Percentiles rank a stretch among this genome's conserved stretches.
phyloP scores from a whole-genome alignment of 2,888 invertebrate species.

The Hyposoter didymator region DNA sequence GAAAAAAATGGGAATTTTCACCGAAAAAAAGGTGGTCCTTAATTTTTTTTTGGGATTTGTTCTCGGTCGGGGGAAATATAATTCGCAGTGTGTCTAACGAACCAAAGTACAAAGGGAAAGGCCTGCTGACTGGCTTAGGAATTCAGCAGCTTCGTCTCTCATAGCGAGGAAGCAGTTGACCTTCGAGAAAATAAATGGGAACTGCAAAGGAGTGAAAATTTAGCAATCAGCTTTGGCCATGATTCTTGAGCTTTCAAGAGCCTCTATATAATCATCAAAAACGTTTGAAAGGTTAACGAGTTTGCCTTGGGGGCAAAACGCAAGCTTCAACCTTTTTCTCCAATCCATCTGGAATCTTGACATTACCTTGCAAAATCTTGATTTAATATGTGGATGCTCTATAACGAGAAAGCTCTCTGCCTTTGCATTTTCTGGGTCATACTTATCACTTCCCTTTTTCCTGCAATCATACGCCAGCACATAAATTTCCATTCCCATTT shows the following conservation, averaged over 20 bases:
- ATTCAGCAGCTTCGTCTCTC: background rate
- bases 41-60: background rate
- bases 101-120: background rate
- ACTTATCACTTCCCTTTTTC: background rate
- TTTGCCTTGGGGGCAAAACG: conserved; percentile 43
- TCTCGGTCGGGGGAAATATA: background rate
- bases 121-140: background rate
- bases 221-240: conserved; percentile 45
- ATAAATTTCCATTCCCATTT: background rate
- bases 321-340: conserved; percentile 15
- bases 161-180: background rate
- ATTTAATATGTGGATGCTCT: conserved; percentile 24
- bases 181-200: conserved; percentile 11
- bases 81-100: background rate
- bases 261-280: conserved; percentile 15
- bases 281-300: conserved; percentile 53
- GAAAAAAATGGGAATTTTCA: background rate
- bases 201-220: conserved; percentile 5
- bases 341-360: conserved; percentile 16
- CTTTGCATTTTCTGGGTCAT: conserved; percentile 10
- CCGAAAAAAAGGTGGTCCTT: background rate
- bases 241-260: conserved; percentile 35
- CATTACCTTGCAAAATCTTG: conserved; percentile 4
- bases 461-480: background rate
- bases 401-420: conserved; percentile 16